These are phyloP conservation scores for Eristalis arbustorum DNA, from an alignment of 2,888 invertebrate genomes.

Conservation along the genomic window DNA sequence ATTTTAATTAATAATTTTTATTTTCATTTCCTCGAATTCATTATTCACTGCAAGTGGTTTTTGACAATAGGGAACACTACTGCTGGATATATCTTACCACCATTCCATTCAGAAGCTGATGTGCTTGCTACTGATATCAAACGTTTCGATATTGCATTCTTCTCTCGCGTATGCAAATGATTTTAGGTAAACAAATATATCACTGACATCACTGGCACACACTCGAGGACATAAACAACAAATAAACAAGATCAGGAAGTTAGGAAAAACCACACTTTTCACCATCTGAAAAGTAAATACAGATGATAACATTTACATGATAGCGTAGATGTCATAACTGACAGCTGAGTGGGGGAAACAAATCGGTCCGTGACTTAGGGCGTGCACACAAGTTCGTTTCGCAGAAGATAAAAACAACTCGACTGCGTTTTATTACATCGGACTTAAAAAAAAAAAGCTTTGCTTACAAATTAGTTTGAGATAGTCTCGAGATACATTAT, in stretches of 20 bases:
- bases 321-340: neutral
- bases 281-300: neutral
- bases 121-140: neutral
- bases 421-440: conserved; percentile 2
- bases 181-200: neutral
- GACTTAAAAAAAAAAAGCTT: conserved; percentile 15
- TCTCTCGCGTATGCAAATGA: neutral
- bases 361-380: neutral
- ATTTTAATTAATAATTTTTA: neutral
- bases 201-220: neutral
- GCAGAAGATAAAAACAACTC: neutral
- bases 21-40: neutral
- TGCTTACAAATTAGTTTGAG: neutral
- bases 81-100: neutral
- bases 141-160: neutral
- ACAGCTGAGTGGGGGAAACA: neutral
- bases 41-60: neutral
- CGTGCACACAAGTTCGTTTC: neutral
- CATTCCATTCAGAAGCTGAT: neutral
- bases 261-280: neutral
- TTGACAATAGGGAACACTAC: neutral
- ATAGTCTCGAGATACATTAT: conserved; percentile 9
- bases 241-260: neutral
- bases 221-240: neutral
- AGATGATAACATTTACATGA: neutral